Base-by-base conservation (phyloP, 2,888 invertebrate species). In the Serripes groenlandicus region DNA sequence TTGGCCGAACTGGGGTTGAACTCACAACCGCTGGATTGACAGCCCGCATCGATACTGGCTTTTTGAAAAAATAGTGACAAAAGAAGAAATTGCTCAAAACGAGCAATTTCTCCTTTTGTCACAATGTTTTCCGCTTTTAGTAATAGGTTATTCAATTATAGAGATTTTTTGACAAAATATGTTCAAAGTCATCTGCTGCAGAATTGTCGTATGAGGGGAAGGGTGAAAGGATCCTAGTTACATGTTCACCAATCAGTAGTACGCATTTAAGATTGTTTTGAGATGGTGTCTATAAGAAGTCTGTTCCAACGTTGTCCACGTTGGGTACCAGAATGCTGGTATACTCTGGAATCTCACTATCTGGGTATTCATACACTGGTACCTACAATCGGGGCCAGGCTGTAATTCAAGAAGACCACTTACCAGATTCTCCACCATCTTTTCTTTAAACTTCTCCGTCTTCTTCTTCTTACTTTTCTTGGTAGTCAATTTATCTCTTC, bases 161-260 rank as follows among this genome's bases (percentile, higher is more conserved):
- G n/a, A n/a, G n/a, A n/a, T n/a, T n/a, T n/a, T n/a, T n/a, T n/a
- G n/a, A n/a, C n/a, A n/a, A n/a, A n/a, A n/a, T n/a, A n/a, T n/a
- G n/a, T n/a, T n/a, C n/a, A n/a, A n/a, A n/a, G n/a, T n/a, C n/a
- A n/a, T n/a, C n/a, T n/a, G n/a, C n/a, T n/a, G n/a, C n/a, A n/a
- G n/a, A n/a, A n/a, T n/a, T n/a, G n/a, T n/a, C n/a, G n/a, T n/a
- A n/a, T n/a, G n/a, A n/a, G n/a, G n/a, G n/a, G n/a, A n/a, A n/a
- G n/a, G n/a, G n/a, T n/a, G n/a, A n/a, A n/a, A n/a, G n/a, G n/a
- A n/a, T n/a, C n/a, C n/a, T n/a, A n/a, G n/a, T 32, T 64, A 93
- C 94, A 91, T 94, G 95, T 93, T 95, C 95, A 86, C 95, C 95
- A 86, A 95, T 94, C 30, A 95, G 91, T 58, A 95, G 90, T 32